Conservation (phyloP, 1,140 invertebrate species). For the Stegodyphus mimosarum region DNA sequence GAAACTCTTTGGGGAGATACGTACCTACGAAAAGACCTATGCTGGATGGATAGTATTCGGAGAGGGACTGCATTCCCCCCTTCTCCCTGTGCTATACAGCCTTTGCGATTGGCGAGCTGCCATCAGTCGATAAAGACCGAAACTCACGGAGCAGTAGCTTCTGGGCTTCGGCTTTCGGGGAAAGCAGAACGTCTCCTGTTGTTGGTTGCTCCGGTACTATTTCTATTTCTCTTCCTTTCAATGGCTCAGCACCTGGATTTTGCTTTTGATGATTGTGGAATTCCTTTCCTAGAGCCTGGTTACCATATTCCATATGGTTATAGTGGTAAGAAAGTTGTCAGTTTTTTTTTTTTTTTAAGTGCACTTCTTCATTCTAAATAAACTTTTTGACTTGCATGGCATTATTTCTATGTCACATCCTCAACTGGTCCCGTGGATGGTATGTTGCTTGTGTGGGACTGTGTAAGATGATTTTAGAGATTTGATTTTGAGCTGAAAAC, state of each 20-base stretch:
- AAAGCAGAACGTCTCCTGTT: conserved; percentile 9
- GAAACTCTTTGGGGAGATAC: conserved; percentile 39
- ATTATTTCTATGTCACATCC: neutral
- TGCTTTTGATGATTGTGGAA: conserved; percentile 60
- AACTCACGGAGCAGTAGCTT: conserved; percentile 30
- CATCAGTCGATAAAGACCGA: conserved; percentile 57
- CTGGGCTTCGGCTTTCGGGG: conserved; percentile 37
- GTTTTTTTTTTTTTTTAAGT: neutral
- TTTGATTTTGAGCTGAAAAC: neutral
- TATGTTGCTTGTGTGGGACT: neutral
- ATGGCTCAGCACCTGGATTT: conserved; percentile 61
- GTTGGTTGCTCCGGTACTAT: conserved; percentile 11
- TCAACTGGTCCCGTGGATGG: neutral
- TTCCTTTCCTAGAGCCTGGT: conserved; percentile 55
- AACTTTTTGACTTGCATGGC: no score
- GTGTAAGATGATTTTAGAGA: neutral
- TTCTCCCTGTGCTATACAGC: conserved; percentile 14
- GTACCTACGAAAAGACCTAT: conserved; percentile 17
- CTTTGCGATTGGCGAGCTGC: conserved; percentile 52
- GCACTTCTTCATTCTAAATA: neutral
- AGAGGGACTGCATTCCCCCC: neutral
- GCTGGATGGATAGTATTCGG: conserved; percentile 6
- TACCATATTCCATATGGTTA: conserved; percentile 60
- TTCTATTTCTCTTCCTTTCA: neutral
- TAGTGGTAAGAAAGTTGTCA: conserved; percentile 21